phyloP scores from a whole-genome alignment of 1,140 invertebrate genomes.

The Bombus polaris region DNA sequence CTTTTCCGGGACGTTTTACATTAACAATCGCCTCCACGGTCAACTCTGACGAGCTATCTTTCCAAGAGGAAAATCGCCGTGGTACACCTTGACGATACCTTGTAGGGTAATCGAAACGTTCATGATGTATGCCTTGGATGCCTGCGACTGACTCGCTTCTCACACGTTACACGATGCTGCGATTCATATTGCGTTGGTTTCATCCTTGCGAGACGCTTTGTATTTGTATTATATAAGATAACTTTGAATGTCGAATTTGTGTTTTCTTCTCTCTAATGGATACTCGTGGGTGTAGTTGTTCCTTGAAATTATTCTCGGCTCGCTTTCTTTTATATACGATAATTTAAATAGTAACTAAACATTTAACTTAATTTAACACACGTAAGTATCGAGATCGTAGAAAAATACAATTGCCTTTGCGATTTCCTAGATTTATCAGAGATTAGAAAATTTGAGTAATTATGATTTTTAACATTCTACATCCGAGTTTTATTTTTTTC shows the following conservation, averaged over 20 bases:
- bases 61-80: slow-evolving; percentile 36
- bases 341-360: too few relatives aligned
- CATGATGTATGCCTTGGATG: slow-evolving; percentile 49
- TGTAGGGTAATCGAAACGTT: slow-evolving; percentile 59
- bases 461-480: background rate
- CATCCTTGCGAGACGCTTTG: background rate
- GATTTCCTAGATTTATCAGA: too few relatives aligned
- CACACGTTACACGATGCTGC: background rate
- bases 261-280: background rate
- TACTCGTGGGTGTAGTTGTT: background rate
- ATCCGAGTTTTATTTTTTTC: background rate
- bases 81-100: slow-evolving; percentile 51
- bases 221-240: background rate
- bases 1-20: slow-evolving; percentile 61
- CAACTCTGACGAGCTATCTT: slow-evolving; percentile 4
- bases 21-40: slow-evolving; percentile 24
- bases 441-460: background rate
- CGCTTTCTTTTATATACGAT: background rate
- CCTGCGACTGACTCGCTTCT: too few relatives aligned
- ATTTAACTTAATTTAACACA: too few relatives aligned
- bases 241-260: background rate
- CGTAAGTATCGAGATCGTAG: too few relatives aligned
- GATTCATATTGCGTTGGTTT: background rate
- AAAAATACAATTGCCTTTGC: too few relatives aligned
- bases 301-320: background rate